Base-by-base conservation (phyloP, 2,113 vertebrate species). In the Ceuthmochares aereus region DNA sequence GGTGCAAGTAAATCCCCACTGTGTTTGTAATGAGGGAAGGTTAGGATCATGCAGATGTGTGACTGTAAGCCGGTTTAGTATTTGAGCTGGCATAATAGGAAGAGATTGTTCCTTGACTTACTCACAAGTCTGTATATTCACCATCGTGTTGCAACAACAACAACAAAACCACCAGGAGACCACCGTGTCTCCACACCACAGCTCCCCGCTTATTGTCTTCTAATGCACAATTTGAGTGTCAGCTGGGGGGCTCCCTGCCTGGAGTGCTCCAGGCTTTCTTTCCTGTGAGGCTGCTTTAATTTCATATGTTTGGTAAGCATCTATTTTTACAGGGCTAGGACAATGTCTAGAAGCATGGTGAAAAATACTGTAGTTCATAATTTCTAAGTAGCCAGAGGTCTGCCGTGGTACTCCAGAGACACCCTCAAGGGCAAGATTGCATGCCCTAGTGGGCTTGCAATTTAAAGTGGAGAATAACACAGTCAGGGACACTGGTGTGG, bases 21-120 rank as follows among this genome's bases (percentile, higher is more conserved):
- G 98, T 45, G 97, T 96, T 87, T 80, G 92, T 97, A 98, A 98
- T 97, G 96, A 98, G 97, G 67, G 91, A 95, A 94, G 97, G 97
- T 98, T 97, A 96, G 96, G 96, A 95, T 95, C 96, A 93, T 82
- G 96, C 90, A 96, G 85, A 98, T 90, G 22, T 93, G 96, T 92
- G 97, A 90, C 98, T 96, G 56, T 97, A 98, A 98, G 97, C 97
- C 49, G 87, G 95, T 96, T 97, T 95, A 92, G 97, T 64, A 95
- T 97, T 96, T 36, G 73, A 97, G 97, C 96, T 66, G 67, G 92
- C 92, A 77, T 98, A 98, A 98, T 96, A 96, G 96, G 93, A 91
- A 78, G 90, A 98, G 96, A 98, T 98, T 97, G 97, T 97, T 98
- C 96, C 95, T 96, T 77, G 95, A 60, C 96, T 96, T 93, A 86